These are phyloP conservation scores for Hyaena hyaena DNA, from an alignment of 2,113 vertebrate species.

Conservation along the genomic window DNA sequence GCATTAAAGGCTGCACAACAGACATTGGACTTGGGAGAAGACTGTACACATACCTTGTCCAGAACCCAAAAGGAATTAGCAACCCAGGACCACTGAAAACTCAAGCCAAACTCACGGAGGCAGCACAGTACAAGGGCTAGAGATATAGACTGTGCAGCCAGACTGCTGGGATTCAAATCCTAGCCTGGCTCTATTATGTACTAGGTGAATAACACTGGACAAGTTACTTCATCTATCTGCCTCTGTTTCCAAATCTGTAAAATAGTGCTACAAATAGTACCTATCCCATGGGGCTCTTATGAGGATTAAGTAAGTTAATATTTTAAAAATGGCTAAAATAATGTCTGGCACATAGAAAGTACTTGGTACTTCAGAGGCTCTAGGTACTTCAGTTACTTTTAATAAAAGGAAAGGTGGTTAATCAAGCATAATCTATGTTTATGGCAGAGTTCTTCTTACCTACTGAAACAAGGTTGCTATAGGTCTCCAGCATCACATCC, in stretches of 20 bases:
- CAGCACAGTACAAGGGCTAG: neutral
- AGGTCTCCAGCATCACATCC: constrained; percentile 73
- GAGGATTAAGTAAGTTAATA: neutral
- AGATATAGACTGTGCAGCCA: neutral
- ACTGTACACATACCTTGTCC: neutral
- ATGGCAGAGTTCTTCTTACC: neutral
- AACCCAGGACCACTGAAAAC: neutral
- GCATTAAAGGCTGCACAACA: neutral
- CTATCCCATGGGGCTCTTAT: neutral
- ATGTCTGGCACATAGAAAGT: neutral
- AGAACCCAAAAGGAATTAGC: neutral
- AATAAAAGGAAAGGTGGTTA: neutral
- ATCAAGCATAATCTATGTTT: neutral
- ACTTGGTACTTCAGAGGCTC: neutral
- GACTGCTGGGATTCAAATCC: neutral
- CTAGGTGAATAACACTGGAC: neutral
- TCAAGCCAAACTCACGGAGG: neutral
- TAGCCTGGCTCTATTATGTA: neutral
- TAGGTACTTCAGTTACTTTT: neutral
- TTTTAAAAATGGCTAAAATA: neutral
- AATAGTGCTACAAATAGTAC: neutral
- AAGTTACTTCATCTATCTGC: neutral
- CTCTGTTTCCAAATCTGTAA: neutral
- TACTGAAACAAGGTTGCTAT: constrained; percentile 63
- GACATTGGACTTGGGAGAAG: neutral